A percentile compares a stretch with the other conserved stretches of the same genome.
These are phyloP conservation scores for Crossocerus cetratus DNA, from an alignment of 2,888 invertebrate species.

Conservation along the genomic window DNA sequence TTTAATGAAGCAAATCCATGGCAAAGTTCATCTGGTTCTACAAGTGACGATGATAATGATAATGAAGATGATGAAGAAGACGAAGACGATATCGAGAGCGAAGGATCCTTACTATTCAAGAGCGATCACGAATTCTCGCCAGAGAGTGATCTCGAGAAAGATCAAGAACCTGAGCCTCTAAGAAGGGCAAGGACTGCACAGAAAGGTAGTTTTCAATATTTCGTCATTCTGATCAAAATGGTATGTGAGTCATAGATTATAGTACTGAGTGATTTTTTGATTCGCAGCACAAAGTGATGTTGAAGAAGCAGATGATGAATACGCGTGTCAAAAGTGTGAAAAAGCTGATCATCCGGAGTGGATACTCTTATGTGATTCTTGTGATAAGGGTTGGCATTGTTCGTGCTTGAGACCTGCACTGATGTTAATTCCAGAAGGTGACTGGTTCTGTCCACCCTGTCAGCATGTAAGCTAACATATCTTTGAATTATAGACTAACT, in stretches of 20 bases:
- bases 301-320: constrained; percentile 80
- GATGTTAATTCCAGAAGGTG: constrained; percentile 96
- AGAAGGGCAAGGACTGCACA: constrained; percentile 91
- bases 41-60: constrained; percentile 73
- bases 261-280: neutral
- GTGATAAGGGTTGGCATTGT: constrained; percentile 98
- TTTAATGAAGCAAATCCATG: constrained; percentile 80
- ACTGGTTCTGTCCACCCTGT: constrained; percentile 99
- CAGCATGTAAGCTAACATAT: constrained; percentile 86
- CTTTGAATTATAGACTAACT: neutral
- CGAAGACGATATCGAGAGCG: constrained; percentile 76
- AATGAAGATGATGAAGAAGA: constrained; percentile 77
- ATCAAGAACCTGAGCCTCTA: constrained; percentile 85
- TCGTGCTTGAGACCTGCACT: constrained; percentile 95
- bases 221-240: neutral
- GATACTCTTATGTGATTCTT: constrained; percentile 96
- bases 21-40: constrained; percentile 81
- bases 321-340: constrained; percentile 92
- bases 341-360: constrained; percentile 97
- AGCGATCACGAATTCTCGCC: constrained; percentile 97
- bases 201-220: constrained; percentile 79
- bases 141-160: constrained; percentile 89
- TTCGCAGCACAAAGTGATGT: constrained; percentile 67
- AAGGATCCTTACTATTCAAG: constrained; percentile 79
- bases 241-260: neutral